Conservation (phyloP, 2,113 vertebrate genomes). For the Budorcas taxicolor region DNA sequence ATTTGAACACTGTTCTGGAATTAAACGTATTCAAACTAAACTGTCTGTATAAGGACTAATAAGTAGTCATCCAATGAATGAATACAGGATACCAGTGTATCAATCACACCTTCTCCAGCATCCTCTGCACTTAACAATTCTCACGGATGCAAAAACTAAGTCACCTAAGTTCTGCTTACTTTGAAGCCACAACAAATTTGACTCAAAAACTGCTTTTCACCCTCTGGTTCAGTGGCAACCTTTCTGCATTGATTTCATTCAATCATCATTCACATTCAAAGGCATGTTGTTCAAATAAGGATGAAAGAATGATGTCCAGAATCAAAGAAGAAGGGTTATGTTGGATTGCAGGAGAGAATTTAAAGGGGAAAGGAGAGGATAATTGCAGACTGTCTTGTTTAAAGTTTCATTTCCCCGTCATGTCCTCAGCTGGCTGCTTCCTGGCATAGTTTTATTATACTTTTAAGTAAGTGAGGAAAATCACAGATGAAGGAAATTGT, state of each 20-base stretch:
- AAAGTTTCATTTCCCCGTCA: background rate
- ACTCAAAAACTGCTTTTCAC: conserved; percentile 18
- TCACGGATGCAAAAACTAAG: background rate
- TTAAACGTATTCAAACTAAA: background rate
- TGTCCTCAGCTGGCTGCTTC: background rate
- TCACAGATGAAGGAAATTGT: background rate
- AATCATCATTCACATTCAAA: background rate
- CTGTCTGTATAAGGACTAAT: background rate
- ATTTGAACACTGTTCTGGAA: background rate
- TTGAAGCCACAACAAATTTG: background rate
- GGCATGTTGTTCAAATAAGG: background rate
- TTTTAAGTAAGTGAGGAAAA: conserved; percentile 19
- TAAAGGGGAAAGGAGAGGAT: background rate
- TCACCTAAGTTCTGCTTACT: background rate
- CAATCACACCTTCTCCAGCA: background rate
- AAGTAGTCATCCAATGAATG: background rate
- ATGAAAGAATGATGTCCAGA: background rate
- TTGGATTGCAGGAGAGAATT: background rate
- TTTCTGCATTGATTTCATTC: background rate
- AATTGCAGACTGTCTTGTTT: background rate
- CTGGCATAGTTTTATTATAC: background rate
- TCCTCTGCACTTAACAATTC: background rate
- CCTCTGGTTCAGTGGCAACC: background rate
- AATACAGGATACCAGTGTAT: background rate
- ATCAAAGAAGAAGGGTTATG: background rate